phyloP scores from a whole-genome alignment of 2,888 invertebrate species.

The Eueremaeus valkanovi region DNA sequence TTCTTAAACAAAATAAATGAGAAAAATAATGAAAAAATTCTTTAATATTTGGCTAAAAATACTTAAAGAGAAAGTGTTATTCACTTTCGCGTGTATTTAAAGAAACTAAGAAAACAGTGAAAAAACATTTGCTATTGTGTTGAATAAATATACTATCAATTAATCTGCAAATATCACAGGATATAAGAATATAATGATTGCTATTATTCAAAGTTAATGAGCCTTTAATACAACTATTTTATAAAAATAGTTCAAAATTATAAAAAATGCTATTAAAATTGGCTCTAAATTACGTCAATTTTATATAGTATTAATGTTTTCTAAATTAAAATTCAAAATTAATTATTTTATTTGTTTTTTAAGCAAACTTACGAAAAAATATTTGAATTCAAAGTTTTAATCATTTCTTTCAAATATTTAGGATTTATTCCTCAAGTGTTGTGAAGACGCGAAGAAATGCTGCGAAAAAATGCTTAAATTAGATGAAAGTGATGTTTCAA shows the following conservation, averaged over 20 bases:
- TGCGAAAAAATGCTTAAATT: conserved; percentile 42
- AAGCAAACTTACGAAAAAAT: background rate
- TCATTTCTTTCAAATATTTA: background rate
- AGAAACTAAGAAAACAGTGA: background rate
- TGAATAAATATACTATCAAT: background rate
- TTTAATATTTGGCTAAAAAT: too few relatives aligned
- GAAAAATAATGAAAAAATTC: too few relatives aligned
- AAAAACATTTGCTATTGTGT: background rate
- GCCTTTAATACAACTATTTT: background rate
- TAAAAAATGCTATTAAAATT: background rate
- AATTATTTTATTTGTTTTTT: background rate
- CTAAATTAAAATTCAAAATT: background rate
- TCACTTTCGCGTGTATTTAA: background rate
- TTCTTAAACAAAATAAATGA: too few relatives aligned
- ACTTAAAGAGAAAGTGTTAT: too few relatives aligned
- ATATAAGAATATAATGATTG: background rate
- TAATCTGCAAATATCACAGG: background rate
- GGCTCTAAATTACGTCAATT: background rate
- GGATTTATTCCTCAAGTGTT: conserved; percentile 41
- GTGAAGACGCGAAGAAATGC: conserved; percentile 43
- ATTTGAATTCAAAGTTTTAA: background rate
- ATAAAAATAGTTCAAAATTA: background rate
- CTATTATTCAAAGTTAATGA: conserved; percentile 12
- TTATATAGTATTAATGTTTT: background rate
- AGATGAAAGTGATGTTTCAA: background rate